Base-by-base conservation (phyloP, 2,113 vertebrate genomes). In the Neoarius graeffei region DNA sequence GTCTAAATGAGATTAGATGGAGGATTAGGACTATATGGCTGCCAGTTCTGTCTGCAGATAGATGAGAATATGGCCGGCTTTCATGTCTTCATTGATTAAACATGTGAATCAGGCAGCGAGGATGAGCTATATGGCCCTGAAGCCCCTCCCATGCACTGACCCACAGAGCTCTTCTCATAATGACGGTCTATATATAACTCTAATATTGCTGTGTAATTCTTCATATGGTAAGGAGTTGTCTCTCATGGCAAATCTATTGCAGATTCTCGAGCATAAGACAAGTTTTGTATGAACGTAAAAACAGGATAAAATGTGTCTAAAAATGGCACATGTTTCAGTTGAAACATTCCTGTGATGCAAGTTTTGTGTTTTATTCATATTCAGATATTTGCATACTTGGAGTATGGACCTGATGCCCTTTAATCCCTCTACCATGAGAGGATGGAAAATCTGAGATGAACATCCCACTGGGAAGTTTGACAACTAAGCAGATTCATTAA, bases 401-500 rank as follows among this genome's bases (percentile, higher is more conserved):
- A 60, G 56, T 35, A 59, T 30, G 3, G 15, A 80, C 6, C 3
- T 30, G 14, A 30, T 6, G n/a, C n/a, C 19, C 66, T 82, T 80
- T 73, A 87, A 87, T 82, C 64, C 52, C 35, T 54, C 77, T 80
- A 11, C 30, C 50, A 15, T 30, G 35, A 87, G 86, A 57, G 80
- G 57, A 74, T 8, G 66, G 66, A 71, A 74, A 67, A 83, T 71
- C 52, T 52, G 42, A 87, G 66, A 87, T n/a, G 52, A 87, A 67
- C 11, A 4, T 50, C 86, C 79, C 80, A 87, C 56, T 83, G 86
- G 54, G 67, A 87, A 50, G 80, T 87, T 83, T 87, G 86, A 83
- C 35, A 81, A 83, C 80, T 87, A 87, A 87, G 80, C 80, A 87
- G 66, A 82, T 87, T 87, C 74, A 87, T 89, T 84, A 89, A 87